phyloP scores from a whole-genome alignment of 2,113 vertebrate species.

The Halcyon malimbica region DNA sequence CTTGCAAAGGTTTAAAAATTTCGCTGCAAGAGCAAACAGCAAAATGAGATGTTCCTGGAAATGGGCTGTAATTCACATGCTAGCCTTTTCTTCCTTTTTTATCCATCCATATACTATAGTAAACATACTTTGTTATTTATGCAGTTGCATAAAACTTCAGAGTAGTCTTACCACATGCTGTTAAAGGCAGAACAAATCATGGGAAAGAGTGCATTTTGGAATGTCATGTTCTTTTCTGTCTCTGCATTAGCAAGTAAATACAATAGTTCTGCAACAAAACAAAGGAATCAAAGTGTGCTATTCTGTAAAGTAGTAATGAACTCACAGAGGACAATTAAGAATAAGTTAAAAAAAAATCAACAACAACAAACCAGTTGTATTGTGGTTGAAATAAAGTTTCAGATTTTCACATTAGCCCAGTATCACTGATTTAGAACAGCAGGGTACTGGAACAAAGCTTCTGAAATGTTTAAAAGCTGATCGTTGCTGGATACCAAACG shows the following conservation, averaged over 20 bases:
- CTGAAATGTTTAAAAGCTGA: not conserved
- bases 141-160: slow-evolving; percentile 6
- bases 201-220: slow-evolving; percentile 49
- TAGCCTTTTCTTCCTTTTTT: not conserved
- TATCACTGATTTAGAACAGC: not conserved
- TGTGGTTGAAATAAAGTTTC: slow-evolving; percentile 38
- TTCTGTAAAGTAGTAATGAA: slow-evolving; percentile 44
- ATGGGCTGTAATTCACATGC: not conserved
- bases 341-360: not conserved
- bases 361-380: not conserved
- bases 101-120: not conserved
- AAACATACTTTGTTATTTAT: slow-evolving; percentile 11
- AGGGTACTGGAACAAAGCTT: not conserved
- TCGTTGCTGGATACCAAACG: not conserved
- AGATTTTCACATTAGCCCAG: not conserved
- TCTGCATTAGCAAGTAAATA: slow-evolving; percentile 65
- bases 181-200: slow-evolving; percentile 47
- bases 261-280: slow-evolving; percentile 22
- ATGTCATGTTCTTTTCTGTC: slow-evolving; percentile 62
- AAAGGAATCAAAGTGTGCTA: slow-evolving; percentile 43
- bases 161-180: slow-evolving; percentile 19
- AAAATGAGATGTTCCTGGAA: not conserved
- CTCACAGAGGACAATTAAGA: not conserved
- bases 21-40: not conserved
- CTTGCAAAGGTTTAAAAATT: not conserved